Base-by-base conservation (phyloP, 2,113 vertebrate species). In the Pollachius pollachius region DNA sequence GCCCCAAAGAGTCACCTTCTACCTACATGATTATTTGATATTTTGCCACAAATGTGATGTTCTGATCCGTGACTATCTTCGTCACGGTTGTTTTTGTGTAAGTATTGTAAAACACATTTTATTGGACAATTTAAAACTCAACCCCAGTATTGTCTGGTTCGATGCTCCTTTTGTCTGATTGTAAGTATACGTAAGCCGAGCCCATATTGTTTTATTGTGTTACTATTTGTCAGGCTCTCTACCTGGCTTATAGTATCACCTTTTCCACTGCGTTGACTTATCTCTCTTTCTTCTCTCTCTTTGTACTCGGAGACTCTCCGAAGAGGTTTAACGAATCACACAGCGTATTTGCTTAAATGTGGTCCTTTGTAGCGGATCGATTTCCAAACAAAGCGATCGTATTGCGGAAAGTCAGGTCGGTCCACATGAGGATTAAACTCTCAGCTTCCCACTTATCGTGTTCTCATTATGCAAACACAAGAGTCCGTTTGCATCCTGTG, bases 321-420 rank as follows among this genome's bases (percentile, higher is more conserved):
- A 75, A 76, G 72, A 62, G 72, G 59, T 78, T 71, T 58, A 69
- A 75, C 74, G 41, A 70, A 57, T 83, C 84, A 84, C 83, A 84
- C 86, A 81, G 67, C 68, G 71, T 80, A 74, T 83, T 83, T 75
- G 19, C 23, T 70, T 69, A 69, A 79, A 69, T 64, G 52, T 23
- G 52, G 72, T 78, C 67, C 61, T 48, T 74, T 73, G 78, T 64
- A 62, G 65, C 72, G 70, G 64, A 68, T 18, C 61, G 25, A 30
- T 56, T 66, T 73, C 79, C 41, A 48, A 67, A 71, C 66, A 77
- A 62, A 68, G 73, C 2, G 57, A 87, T 88, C 74, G 6, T 63
- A 61, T 87, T 86, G 64, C 85, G 70, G 79, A 79, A 27, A 65
- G 68, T 54, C 61, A 65, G 23, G 64, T 68, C 76, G 82, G 77